Evolutionary conservation across 1,140 invertebrate species (phyloP).

Genomic region (Sinonovacula constricta): DNA sequence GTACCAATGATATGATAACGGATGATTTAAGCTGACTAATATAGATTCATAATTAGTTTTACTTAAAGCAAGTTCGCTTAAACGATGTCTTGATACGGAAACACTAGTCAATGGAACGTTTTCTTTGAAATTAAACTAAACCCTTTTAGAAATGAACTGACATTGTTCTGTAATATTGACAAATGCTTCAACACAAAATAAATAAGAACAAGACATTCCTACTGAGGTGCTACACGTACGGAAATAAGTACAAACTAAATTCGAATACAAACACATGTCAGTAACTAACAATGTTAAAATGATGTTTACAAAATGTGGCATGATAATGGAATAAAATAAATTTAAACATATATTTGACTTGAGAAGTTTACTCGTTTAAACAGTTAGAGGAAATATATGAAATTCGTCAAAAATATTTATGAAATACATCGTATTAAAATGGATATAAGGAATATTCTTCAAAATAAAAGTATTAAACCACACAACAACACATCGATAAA

Average conservation of each 20-base stretch:
- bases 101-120: background rate
- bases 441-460: background rate
- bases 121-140: background rate
- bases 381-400: background rate
- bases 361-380: background rate
- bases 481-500: too few species aligned
- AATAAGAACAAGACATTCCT: background rate
- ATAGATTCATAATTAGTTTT: background rate
- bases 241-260: background rate
- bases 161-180: background rate
- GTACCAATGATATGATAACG: background rate
- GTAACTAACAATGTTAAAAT: background rate
- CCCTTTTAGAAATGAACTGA: background rate
- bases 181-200: background rate
- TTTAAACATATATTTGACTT: background rate
- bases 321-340: background rate
- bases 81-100: background rate
- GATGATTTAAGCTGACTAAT: slow-evolving; percentile 2
- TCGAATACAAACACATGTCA: background rate
- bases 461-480: background rate
- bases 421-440: background rate
- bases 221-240: background rate
- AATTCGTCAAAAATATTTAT: background rate
- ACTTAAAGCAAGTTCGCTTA: background rate
- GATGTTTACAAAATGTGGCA: background rate